Conservation (phyloP, 2,888 invertebrate species). For the Erebia palarica region DNA sequence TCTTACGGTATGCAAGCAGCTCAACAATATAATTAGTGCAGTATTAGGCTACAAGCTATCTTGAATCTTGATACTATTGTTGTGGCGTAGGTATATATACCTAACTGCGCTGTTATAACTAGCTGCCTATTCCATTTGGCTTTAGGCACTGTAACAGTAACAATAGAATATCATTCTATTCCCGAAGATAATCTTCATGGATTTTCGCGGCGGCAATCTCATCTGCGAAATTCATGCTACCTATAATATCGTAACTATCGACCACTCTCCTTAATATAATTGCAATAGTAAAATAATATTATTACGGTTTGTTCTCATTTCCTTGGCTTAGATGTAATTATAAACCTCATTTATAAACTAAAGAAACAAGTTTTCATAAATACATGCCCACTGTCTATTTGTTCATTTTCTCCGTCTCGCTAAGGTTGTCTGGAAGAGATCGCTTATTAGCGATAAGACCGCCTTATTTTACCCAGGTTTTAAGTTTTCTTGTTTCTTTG, state of each 20-base stretch:
- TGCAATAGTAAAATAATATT: background rate
- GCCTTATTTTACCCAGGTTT: too few species aligned
- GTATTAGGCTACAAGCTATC: constrained; percentile 30
- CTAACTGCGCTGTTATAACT: background rate
- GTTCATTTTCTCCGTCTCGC: too few species aligned
- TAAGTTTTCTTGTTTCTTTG: too few species aligned
- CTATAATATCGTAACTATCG: background rate
- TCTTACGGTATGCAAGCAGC: constrained; percentile 38
- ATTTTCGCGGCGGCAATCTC: background rate
- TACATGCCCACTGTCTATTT: too few species aligned
- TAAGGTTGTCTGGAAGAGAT: too few species aligned
- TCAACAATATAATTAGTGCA: constrained; percentile 31
- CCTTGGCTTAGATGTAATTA: too few species aligned
- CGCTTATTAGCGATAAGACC: too few species aligned
- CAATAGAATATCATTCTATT: background rate
- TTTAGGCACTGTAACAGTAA: background rate
- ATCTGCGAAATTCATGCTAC: background rate
- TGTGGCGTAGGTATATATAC: background rate
- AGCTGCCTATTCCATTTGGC: background rate
- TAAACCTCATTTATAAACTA: too few species aligned
- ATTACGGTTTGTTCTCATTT: background rate
- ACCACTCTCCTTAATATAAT: background rate
- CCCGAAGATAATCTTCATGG: background rate
- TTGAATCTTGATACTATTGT: constrained; percentile 10
- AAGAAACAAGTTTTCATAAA: too few species aligned